Conservation (phyloP, 2,113 vertebrate species). For the Puffinus mauretanicus region DNA sequence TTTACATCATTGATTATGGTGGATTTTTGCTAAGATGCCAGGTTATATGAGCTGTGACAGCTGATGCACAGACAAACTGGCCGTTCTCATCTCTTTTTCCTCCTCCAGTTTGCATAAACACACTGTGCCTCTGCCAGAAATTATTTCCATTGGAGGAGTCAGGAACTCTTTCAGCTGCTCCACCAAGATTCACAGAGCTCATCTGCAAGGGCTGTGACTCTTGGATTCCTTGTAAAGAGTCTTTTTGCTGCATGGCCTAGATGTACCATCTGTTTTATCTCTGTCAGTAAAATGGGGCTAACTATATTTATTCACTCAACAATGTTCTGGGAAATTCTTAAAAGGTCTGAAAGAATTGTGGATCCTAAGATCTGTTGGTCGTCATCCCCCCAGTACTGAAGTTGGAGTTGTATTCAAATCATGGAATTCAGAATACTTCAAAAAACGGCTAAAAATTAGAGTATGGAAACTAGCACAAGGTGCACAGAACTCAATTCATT, state of each 20-base stretch:
- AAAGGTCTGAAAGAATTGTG: background rate
- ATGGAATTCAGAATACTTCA: background rate
- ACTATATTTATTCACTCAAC: slow-evolving; percentile 28
- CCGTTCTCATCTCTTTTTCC: background rate
- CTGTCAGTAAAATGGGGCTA: background rate
- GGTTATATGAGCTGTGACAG: slow-evolving; percentile 30
- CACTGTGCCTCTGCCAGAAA: slow-evolving; percentile 25
- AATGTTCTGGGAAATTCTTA: background rate
- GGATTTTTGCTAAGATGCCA: background rate
- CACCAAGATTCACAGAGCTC: slow-evolving; percentile 30
- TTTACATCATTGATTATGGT: background rate
- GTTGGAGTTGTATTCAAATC: background rate
- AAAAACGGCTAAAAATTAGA: background rate
- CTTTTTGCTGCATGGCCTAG: slow-evolving; percentile 45
- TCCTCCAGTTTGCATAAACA: slow-evolving; percentile 12
- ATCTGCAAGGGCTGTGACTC: slow-evolving; percentile 28
- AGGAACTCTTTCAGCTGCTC: slow-evolving; percentile 28
- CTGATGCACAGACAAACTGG: slow-evolving; percentile 25
- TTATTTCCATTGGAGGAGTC: slow-evolving; percentile 44
- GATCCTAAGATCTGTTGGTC: background rate
- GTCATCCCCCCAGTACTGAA: background rate
- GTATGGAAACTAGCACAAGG: background rate
- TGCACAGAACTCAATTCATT: background rate
- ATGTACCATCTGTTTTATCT: slow-evolving; percentile 44
- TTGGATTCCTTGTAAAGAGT: slow-evolving; percentile 23